These are phyloP conservation scores for Buceros bicornis DNA, from an alignment of 2,797 vertebrate genomes.

Conservation along the genomic window DNA sequence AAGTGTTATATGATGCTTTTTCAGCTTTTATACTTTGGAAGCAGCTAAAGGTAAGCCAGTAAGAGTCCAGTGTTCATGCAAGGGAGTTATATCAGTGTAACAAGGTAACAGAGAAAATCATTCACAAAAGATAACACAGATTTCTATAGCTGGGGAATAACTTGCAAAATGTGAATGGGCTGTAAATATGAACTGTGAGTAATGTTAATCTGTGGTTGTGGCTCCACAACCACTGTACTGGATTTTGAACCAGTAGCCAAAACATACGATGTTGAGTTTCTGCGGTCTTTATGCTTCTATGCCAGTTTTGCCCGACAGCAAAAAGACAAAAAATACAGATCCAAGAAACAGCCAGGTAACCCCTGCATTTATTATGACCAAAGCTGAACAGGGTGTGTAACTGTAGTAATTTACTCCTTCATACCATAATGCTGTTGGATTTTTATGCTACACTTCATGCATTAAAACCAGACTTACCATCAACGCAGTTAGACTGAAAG, in stretches of 20 bases:
- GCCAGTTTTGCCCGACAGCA: background rate
- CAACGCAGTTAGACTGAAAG: background rate
- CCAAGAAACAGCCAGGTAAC: background rate
- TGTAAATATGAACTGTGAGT: background rate
- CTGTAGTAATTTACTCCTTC: background rate
- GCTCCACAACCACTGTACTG: background rate
- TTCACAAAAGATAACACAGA: background rate
- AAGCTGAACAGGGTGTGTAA: background rate
- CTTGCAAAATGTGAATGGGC: background rate
- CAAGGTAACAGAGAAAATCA: background rate
- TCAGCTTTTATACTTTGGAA: background rate
- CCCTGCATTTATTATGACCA: background rate
- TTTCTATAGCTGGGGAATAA: background rate
- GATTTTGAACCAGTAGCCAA: background rate
- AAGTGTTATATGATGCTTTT: background rate
- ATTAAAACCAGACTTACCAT: background rate
- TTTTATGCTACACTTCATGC: background rate
- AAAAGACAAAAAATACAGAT: background rate
- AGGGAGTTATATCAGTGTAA: background rate
- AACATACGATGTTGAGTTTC: background rate
- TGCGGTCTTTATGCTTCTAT: background rate
- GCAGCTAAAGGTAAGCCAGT: background rate
- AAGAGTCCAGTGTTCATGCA: fast-evolving
- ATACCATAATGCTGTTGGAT: background rate
- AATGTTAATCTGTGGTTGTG: background rate